Evolutionary conservation across 1,140 invertebrate genomes (phyloP).

Genomic region (Papilio dardanus): DNA sequence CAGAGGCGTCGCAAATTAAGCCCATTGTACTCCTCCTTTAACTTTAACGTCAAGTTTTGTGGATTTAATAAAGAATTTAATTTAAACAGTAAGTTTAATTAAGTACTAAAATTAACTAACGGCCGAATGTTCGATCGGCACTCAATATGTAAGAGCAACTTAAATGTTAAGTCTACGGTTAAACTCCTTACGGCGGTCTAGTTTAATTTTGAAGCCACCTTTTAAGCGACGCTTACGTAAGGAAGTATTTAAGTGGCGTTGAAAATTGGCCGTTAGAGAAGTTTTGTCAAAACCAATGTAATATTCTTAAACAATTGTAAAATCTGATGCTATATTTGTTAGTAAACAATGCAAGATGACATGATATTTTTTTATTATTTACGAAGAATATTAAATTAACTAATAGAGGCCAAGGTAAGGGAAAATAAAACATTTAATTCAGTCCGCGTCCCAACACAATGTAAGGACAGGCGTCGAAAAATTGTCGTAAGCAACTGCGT

Average conservation of each 20-base stretch:
- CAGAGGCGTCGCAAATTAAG: conserved; percentile 10
- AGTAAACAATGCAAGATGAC: neutral
- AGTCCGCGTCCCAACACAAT: conserved; percentile 10
- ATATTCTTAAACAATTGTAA: no score
- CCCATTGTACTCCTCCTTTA: neutral
- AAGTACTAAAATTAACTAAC: neutral
- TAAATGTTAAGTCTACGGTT: no score
- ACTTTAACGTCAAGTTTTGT: conserved; percentile 11
- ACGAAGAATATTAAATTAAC: neutral
- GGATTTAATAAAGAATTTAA: conserved; percentile 1
- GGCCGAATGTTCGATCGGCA: no score
- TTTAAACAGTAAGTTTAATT: neutral
- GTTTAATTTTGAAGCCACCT: no score
- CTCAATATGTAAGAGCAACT: no score
- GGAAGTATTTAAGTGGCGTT: no score
- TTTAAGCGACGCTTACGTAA: no score
- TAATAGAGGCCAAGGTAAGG: conserved; percentile 10
- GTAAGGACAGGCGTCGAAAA: conserved; percentile 22
- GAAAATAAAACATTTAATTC: conserved; percentile 12
- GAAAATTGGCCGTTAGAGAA: no score
- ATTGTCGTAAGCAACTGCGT: conserved; percentile 19
- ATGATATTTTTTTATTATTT: neutral
- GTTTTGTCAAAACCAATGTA: no score
- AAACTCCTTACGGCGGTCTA: no score
- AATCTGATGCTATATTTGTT: no score